These are phyloP conservation scores for Solea solea DNA, from an alignment of 2,113 vertebrate species.

Conservation along the genomic window DNA sequence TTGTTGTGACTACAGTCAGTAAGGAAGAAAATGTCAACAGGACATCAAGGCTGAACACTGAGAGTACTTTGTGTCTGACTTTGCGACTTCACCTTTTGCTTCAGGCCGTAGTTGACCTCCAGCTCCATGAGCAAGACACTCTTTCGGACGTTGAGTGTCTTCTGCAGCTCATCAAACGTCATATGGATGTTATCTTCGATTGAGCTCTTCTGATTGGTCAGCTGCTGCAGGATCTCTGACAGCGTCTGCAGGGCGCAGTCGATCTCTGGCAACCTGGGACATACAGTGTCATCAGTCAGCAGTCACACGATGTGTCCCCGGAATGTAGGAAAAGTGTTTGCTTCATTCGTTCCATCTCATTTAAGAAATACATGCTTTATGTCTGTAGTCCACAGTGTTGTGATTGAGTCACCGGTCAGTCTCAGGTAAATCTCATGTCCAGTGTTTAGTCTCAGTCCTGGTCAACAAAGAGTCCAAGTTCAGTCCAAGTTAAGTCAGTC, in stretches of 20 bases:
- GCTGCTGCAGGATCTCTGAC: slow-evolving; percentile 95
- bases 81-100: slow-evolving; percentile 90
- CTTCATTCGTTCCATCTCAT: too few relatives aligned
- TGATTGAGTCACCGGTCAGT: too few relatives aligned
- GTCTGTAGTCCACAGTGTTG: too few relatives aligned
- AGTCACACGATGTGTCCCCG: background rate
- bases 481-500: too few relatives aligned
- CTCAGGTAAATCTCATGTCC: too few relatives aligned
- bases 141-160: slow-evolving; percentile 95
- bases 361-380: too few relatives aligned
- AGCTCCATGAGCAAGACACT: slow-evolving; percentile 97
- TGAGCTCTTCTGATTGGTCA: slow-evolving; percentile 92
- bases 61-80: background rate
- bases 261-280: slow-evolving; percentile 92
- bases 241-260: slow-evolving; percentile 92
- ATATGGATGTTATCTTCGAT: slow-evolving; percentile 94
- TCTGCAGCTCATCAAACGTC: slow-evolving; percentile 95
- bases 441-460: too few relatives aligned
- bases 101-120: slow-evolving; percentile 97
- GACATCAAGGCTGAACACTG: background rate
- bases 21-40: background rate
- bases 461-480: too few relatives aligned
- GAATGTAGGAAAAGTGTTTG: background rate
- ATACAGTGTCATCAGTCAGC: background rate
- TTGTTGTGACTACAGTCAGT: background rate